A percentile compares a stretch with the other conserved stretches of the same genome.
These are phyloP conservation scores for Lepidurus apus DNA, from an alignment of 1,140 invertebrate species.

Conservation along the genomic window DNA sequence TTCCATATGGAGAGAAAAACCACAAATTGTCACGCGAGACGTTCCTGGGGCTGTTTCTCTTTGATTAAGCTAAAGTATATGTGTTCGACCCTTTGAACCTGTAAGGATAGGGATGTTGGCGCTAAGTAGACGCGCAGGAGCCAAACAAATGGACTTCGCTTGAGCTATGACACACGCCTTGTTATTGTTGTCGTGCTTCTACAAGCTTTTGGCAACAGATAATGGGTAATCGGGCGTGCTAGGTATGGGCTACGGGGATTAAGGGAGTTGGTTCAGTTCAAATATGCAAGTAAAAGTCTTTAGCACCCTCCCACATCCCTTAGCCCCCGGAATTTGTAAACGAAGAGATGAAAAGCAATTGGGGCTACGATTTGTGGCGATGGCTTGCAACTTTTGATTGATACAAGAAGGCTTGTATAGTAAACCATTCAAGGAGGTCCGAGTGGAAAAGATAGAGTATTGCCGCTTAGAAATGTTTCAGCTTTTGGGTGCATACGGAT, in stretches of 20 bases:
- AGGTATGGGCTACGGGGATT: background rate
- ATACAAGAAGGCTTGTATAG: too few species aligned
- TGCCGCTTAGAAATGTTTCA: too few species aligned
- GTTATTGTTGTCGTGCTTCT: slow-evolving; percentile 1
- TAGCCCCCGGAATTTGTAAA: too few species aligned
- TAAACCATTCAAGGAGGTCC: too few species aligned
- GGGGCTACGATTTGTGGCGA: too few species aligned
- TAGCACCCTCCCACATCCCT: too few species aligned
- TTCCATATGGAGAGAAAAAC: background rate
- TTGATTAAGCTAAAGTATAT: background rate
- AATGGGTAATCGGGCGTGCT: too few species aligned
- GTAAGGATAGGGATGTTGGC: background rate
- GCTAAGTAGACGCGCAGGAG: background rate
- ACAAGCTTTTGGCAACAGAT: too few species aligned
- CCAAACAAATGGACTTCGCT: background rate
- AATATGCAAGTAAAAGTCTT: background rate
- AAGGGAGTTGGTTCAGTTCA: background rate
- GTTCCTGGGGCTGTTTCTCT: background rate
- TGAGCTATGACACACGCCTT: background rate
- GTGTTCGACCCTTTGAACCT: background rate
- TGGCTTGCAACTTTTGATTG: too few species aligned
- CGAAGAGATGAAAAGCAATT: too few species aligned
- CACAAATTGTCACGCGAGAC: slow-evolving; percentile 12
- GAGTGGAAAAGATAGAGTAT: too few species aligned
- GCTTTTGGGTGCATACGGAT: background rate